Conservation (phyloP, 2,113 vertebrate genomes). For the Pionites leucogaster region DNA sequence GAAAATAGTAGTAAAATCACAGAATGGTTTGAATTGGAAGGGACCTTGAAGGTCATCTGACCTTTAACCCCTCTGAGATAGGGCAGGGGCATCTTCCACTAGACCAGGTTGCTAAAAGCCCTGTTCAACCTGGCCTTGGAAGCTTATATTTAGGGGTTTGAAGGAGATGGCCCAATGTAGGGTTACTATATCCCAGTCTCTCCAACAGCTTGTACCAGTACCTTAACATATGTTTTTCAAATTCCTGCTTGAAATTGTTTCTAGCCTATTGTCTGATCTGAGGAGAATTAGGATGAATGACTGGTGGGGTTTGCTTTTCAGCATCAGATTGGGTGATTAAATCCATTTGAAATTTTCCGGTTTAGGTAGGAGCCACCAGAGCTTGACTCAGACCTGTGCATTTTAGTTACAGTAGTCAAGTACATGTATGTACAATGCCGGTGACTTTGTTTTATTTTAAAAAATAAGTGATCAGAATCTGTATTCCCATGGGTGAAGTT, state of each 20-base stretch:
- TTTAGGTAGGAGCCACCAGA: background rate
- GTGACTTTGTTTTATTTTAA: background rate
- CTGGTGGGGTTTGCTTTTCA: background rate
- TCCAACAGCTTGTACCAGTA: background rate
- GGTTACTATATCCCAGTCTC: background rate
- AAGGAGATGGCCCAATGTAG: background rate
- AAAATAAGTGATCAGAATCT: background rate
- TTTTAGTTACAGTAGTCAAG: background rate
- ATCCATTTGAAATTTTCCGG: background rate
- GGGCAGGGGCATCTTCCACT: background rate
- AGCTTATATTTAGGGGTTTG: background rate
- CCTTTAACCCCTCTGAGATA: background rate
- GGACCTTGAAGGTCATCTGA: background rate
- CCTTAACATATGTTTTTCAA: background rate
- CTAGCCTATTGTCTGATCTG: background rate
- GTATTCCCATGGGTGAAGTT: background rate
- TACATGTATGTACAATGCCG: rapidly evolving
- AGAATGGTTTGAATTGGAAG: background rate
- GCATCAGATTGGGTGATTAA: background rate
- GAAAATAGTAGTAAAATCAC: background rate
- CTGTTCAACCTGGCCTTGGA: background rate
- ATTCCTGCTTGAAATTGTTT: background rate
- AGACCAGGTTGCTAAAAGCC: background rate
- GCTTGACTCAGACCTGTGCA: background rate
- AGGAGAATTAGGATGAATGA: background rate